Base-by-base conservation (phyloP, 2,113 vertebrate species). In the Pagrus major region DNA sequence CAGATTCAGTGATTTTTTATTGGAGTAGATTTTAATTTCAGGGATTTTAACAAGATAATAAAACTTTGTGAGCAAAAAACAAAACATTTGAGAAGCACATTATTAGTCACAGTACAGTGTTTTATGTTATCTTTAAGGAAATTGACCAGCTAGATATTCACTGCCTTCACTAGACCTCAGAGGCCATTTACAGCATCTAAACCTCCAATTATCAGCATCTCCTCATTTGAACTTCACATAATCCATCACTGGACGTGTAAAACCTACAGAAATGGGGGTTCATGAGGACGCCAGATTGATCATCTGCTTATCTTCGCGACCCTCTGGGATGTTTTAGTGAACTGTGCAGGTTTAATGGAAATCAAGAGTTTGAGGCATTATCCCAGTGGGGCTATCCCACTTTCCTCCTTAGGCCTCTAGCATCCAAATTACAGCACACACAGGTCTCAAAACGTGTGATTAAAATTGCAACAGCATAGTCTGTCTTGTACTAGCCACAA, bases 381-480 rank as follows among this genome's bases (percentile, higher is more conserved):
- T 56, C 61, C 65, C 65, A 51, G 2, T 18, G 42, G 49, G 11
- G n/a, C 49, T 15, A 49, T 65, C 49, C 39, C 60, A 65, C n/a
- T 49, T 68, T 37, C 20, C 35, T 52, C 55, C 55, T 52, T 21
- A 1, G 1, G 6, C 21, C 44, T 33, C 7, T 20, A 1, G 3
- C 42, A 25, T 39, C 37, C 16, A 37, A 47, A 46, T 37, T 21
- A 21, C n/a, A 37, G 5, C 1, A 55, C 56, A 23, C 12, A n/a
- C 71, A 47, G 39, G 12, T 25, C 35, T 72, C 49, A 2, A 12
- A 81, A 52, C 15, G 0, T n/a, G 60, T 35, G 20, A 35, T 44
- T 79, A 46, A 68, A 51, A 59, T 33, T 10, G 37, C 27, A 56
- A 27, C 4, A 73, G 51, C 23, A 47, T 3, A 5, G 41, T 21